Percentiles rank a stretch among this genome's conserved stretches.
phyloP scores from a whole-genome alignment of 2,113 vertebrate genomes.

The Sylvilagus bachmani region DNA sequence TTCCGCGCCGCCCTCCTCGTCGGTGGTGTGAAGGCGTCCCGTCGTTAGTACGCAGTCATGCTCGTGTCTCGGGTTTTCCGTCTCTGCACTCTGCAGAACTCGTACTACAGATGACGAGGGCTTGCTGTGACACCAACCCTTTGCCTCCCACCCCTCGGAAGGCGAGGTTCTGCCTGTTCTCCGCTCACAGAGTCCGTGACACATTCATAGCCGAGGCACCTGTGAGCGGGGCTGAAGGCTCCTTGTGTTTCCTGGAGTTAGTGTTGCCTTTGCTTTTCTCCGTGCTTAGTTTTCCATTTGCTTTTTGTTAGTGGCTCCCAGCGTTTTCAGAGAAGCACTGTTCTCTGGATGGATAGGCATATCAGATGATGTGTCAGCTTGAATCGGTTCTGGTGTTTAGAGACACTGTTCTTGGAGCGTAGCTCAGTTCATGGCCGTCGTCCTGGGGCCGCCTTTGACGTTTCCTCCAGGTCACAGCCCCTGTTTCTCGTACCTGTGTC shows the following conservation, averaged over 20 bases:
- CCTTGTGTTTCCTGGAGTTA: constrained; percentile 1
- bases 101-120: not conserved
- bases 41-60: not conserved
- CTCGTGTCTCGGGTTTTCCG: not conserved
- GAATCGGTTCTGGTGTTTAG: too few relatives aligned
- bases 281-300: not conserved
- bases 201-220: not conserved
- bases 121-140: not conserved
- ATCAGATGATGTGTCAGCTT: not conserved
- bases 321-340: not conserved
- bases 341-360: not conserved
- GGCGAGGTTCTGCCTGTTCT: too few relatives aligned
- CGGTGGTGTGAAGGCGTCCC: too few relatives aligned
- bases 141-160: not conserved
- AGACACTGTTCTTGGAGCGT: not conserved
- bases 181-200: too few relatives aligned
- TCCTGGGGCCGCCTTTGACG: not conserved
- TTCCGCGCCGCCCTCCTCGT: not conserved
- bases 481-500: not conserved
- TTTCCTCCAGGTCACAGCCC: not conserved
- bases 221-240: not conserved
- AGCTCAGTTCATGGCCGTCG: not conserved
- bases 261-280: not conserved
- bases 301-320: not conserved
- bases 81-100: not conserved